Conservation (phyloP, 2,113 vertebrate species). For the Dermatemys mawii region DNA sequence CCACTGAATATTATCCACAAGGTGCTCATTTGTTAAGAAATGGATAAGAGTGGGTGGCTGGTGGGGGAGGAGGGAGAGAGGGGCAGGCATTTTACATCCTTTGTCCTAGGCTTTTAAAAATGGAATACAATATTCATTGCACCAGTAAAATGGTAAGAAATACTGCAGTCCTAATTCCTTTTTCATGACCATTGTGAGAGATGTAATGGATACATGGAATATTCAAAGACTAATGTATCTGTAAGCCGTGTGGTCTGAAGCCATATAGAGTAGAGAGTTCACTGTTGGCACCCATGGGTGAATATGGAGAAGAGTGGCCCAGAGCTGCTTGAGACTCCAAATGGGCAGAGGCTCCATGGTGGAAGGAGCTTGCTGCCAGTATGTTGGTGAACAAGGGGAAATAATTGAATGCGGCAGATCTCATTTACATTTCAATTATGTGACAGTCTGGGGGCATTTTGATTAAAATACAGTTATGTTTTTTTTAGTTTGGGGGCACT, state of each 20-base stretch:
- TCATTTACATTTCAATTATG: neutral
- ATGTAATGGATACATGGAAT: neutral
- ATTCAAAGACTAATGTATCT: neutral
- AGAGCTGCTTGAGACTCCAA: neutral
- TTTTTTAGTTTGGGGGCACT: neutral
- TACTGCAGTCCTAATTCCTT: neutral
- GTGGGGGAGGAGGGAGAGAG: no score
- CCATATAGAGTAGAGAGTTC: neutral
- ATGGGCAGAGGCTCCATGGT: neutral
- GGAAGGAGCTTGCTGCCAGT: neutral
- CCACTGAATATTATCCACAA: neutral
- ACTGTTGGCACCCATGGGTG: neutral
- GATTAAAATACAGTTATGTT: neutral
- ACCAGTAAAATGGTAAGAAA: neutral
- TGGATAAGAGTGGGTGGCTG: neutral
- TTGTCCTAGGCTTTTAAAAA: neutral
- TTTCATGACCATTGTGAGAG: neutral
- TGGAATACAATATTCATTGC: neutral
- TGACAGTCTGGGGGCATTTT: neutral
- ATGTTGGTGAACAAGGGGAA: neutral
- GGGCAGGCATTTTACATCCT: neutral
- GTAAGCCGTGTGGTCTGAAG: neutral
- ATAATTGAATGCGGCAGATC: neutral
- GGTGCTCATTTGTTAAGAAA: neutral
- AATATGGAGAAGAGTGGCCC: neutral